Percentiles rank a stretch among this genome's conserved stretches.
Conservation (phyloP, 2,113 vertebrate species). For the Pedetes capensis region DNA sequence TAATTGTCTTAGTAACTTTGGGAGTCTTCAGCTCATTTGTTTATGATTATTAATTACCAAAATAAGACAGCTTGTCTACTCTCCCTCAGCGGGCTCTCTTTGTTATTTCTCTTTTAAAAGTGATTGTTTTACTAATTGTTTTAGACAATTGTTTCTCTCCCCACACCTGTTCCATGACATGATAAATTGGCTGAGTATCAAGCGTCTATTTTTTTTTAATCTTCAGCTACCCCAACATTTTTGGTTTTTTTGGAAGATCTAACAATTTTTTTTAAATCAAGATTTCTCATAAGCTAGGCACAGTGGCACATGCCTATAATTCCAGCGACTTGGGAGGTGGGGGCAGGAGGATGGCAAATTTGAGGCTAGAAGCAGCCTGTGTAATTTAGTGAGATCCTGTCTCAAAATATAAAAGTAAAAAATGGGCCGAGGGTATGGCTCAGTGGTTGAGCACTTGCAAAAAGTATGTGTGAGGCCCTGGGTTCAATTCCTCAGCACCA, state of each 20-base stretch:
- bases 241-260: not conserved
- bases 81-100: not conserved
- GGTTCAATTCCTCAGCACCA: no score
- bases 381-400: no score
- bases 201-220: not conserved
- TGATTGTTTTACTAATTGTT: slow-evolving; percentile 62
- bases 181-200: slow-evolving; percentile 44
- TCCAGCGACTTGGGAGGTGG: no score
- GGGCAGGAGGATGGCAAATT: no score
- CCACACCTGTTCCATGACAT: slow-evolving; percentile 50
- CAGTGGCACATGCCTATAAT: no score
- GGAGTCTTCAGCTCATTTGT: slow-evolving; percentile 23
- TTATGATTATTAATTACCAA: slow-evolving; percentile 64
- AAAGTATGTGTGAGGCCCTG: no score
- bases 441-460: no score
- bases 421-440: no score
- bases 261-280: not conserved
- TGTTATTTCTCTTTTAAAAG: not conserved
- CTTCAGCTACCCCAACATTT: not conserved
- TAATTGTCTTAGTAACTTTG: slow-evolving; percentile 54
- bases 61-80: slow-evolving; percentile 27
- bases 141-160: slow-evolving; percentile 38
- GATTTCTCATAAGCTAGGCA: slow-evolving; percentile 17
- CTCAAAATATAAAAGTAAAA: no score
- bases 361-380: no score